phyloP scores from a whole-genome alignment of 2,113 vertebrate species.

The Cyphomyrus plagiostoma region DNA sequence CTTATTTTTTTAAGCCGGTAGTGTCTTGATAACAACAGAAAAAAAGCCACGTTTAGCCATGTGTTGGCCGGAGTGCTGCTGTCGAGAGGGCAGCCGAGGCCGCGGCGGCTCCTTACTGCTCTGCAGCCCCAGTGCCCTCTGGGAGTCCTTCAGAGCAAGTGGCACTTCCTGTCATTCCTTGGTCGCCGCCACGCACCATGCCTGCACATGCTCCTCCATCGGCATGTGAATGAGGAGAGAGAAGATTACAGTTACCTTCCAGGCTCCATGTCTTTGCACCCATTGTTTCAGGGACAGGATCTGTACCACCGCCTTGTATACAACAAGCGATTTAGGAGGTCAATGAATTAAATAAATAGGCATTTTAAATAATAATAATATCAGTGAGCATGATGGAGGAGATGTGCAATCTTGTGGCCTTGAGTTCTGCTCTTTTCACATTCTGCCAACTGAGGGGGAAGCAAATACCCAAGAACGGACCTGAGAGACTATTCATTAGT shows the following conservation, averaged over 20 bases:
- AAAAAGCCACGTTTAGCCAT: not conserved
- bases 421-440: not conserved
- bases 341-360: not conserved
- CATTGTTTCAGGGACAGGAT: not conserved
- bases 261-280: not conserved
- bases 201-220: not conserved
- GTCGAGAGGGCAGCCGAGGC: not conserved
- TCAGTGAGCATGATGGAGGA: not conserved
- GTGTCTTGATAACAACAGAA: not conserved
- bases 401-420: too few species aligned
- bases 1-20: not conserved
- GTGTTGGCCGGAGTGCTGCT: not conserved
- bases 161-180: not conserved
- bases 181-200: not conserved
- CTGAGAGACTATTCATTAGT: not conserved
- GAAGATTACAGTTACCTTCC: not conserved
- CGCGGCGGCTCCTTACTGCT: not conserved
- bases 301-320: not conserved
- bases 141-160: not conserved
- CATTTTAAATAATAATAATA: constrained; percentile 3
- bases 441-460: not conserved
- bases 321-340: not conserved
- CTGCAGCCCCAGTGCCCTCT: not conserved
- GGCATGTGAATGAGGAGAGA: not conserved
- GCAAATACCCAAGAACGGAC: not conserved